Evolutionary conservation across 2,113 vertebrate genomes (phyloP).

Genomic region (Ellobius talpinus): DNA sequence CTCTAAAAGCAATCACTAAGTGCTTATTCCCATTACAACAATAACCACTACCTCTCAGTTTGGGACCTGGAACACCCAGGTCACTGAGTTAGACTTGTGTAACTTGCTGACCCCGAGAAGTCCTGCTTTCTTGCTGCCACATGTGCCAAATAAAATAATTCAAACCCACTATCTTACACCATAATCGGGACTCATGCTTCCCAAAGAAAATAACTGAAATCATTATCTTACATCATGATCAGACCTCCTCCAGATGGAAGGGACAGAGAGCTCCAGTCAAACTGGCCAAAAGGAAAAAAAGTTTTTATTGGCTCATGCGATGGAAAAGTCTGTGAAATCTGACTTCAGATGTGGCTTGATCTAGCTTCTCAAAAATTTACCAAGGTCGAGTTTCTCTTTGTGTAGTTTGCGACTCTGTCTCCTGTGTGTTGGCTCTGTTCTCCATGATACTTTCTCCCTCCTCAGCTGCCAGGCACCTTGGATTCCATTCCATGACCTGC

Average conservation of each 20-base stretch:
- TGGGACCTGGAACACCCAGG: not conserved
- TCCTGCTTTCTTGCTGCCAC: not conserved
- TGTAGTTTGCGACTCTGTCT: not conserved
- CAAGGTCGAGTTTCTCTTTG: not conserved
- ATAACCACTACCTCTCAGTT: not conserved
- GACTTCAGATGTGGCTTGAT: constrained; percentile 15
- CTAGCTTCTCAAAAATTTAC: not conserved
- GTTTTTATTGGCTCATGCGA: not conserved
- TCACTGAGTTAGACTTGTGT: not conserved
- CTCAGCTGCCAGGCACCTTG: not conserved
- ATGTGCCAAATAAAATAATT: constrained; percentile 30
- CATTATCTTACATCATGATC: not conserved
- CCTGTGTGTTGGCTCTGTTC: constrained; percentile 21
- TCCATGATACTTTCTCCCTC: not conserved
- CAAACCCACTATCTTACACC: not conserved
- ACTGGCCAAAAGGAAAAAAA: not conserved
- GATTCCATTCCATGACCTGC: not conserved
- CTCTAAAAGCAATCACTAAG: not conserved
- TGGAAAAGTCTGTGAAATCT: not conserved
- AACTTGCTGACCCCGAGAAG: not conserved
- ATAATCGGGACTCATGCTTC: not conserved
- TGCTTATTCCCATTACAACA: not conserved
- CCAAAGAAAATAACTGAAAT: constrained; percentile 50
- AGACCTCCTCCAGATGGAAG: constrained; percentile 23
- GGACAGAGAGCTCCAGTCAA: constrained; percentile 14